phyloP scores from a whole-genome alignment of 1,140 invertebrate species.

The Physella acuta region DNA sequence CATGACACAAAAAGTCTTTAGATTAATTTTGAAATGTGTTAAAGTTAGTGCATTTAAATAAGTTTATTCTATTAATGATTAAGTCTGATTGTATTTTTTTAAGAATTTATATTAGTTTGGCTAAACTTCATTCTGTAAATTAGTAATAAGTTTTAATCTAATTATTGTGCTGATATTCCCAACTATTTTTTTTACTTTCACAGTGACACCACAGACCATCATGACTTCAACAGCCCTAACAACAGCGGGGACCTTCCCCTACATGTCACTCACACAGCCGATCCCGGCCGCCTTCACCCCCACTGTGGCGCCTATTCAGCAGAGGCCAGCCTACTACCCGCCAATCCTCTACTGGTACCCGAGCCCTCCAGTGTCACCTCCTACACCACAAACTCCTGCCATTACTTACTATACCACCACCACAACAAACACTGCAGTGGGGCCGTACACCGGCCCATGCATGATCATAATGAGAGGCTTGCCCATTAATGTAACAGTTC shows the following conservation, averaged over 20 bases:
- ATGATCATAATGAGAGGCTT: slow-evolving; percentile 63
- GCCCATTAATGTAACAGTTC: slow-evolving; percentile 57
- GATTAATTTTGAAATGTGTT: too few relatives aligned
- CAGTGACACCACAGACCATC: slow-evolving; percentile 25
- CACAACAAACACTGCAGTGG: slow-evolving; percentile 8
- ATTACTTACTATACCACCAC: slow-evolving; percentile 18
- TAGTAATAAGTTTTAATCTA: too few relatives aligned
- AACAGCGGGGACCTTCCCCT: slow-evolving; percentile 32
- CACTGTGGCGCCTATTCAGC: slow-evolving; percentile 36
- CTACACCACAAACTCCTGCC: slow-evolving; percentile 65
- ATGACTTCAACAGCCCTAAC: slow-evolving; percentile 25
- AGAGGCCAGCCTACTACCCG: slow-evolving; percentile 41
- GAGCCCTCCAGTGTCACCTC: slow-evolving; percentile 85
- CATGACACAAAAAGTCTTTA: too few relatives aligned
- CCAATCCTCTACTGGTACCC: slow-evolving; percentile 76
- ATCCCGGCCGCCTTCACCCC: slow-evolving; percentile 47
- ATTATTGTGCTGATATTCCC: too few relatives aligned
- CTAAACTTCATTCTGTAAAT: too few relatives aligned
- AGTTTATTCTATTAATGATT: too few relatives aligned
- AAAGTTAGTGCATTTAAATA: too few relatives aligned
- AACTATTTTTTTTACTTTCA: slow-evolving; percentile 14
- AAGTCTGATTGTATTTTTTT: too few relatives aligned
- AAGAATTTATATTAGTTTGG: too few relatives aligned
- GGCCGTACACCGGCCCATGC: slow-evolving; percentile 61
- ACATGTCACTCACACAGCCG: slow-evolving; percentile 47